Conservation (phyloP, 2,888 invertebrate species). For the Mesorhabditis belari region DNA sequence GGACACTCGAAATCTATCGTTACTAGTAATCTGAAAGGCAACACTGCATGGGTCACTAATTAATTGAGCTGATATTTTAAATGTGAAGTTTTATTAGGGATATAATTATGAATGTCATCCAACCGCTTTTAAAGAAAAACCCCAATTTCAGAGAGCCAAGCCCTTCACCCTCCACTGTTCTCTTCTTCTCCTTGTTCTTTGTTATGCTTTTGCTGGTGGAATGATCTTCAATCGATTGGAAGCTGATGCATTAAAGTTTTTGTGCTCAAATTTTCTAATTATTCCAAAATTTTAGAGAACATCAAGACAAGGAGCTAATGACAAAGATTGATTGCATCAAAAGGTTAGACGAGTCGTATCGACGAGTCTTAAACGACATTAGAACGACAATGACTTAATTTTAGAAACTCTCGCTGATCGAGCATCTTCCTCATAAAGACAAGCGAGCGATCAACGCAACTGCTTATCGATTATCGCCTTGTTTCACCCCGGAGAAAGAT, state of each 20-base stretch:
- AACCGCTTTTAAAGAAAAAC: too few species aligned
- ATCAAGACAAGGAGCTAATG: not conserved
- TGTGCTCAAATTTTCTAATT: not conserved
- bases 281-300: not conserved
- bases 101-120: too few species aligned
- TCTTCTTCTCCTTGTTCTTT: constrained; percentile 38
- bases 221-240: constrained; percentile 46
- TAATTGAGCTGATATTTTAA: too few species aligned
- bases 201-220: constrained; percentile 47
- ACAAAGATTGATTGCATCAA: not conserved
- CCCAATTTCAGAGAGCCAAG: constrained; percentile 47
- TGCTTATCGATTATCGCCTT: constrained; percentile 12
- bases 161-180: constrained; percentile 49
- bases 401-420: not conserved
- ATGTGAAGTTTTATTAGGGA: too few species aligned
- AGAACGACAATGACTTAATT: not conserved
- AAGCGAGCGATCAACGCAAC: constrained; percentile 8
- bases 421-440: constrained; percentile 1
- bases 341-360: not conserved
- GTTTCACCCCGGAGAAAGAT: constrained; percentile 28
- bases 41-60: too few species aligned
- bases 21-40: too few species aligned
- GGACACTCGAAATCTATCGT: too few species aligned
- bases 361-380: not conserved
- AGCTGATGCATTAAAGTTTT: constrained; percentile 24